These are phyloP conservation scores for Sebastes kiyomatsui DNA, from an alignment of 2,797 vertebrate genomes.

Conservation along the genomic window DNA sequence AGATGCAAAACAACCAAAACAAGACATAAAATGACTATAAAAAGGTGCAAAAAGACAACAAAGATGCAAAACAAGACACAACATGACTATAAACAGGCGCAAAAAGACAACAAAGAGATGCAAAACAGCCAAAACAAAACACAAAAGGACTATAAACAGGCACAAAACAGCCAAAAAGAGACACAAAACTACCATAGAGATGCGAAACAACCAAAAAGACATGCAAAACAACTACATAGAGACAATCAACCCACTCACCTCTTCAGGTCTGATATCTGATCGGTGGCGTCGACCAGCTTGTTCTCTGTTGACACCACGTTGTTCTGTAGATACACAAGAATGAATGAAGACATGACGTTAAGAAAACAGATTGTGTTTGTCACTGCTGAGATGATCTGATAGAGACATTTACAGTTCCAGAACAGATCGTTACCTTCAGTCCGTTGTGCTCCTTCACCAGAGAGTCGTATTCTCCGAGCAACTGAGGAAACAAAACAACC, in stretches of 20 bases:
- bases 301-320: slow-evolving; percentile 89
- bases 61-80: too few relatives aligned
- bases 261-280: slow-evolving; percentile 91
- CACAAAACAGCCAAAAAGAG: too few relatives aligned
- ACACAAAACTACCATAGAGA: too few relatives aligned
- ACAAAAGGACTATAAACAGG: too few relatives aligned
- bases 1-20: too few relatives aligned
- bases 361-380: neutral
- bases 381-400: neutral
- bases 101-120: too few relatives aligned
- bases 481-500: slow-evolving; percentile 75
- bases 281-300: slow-evolving; percentile 89
- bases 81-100: too few relatives aligned
- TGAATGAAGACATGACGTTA: neutral
- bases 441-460: slow-evolving; percentile 90
- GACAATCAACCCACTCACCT: slow-evolving; percentile 80
- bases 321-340: slow-evolving; percentile 80
- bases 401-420: neutral
- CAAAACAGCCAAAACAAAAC: too few relatives aligned
- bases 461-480: slow-evolving; percentile 90
- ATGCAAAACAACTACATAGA: too few relatives aligned
- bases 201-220: too few relatives aligned
- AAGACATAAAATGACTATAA: too few relatives aligned
- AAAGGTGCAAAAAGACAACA: too few relatives aligned
- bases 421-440: slow-evolving; percentile 84